Base-by-base conservation (phyloP, 2,797 vertebrate species). In the Salarias fasciatus region DNA sequence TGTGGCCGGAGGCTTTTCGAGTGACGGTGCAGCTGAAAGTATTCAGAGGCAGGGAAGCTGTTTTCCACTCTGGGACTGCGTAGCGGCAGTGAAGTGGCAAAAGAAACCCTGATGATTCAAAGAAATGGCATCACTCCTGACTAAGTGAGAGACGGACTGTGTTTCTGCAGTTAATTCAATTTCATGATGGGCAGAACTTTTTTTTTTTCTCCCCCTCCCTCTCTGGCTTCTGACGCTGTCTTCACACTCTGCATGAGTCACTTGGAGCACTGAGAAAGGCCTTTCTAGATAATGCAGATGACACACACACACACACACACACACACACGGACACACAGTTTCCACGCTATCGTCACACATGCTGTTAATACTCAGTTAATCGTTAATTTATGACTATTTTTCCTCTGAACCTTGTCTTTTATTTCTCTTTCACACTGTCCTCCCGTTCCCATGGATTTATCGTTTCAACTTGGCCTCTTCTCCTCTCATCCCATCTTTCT, bases 121-220 rank as follows among this genome's bases (percentile, higher is more conserved):
- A 77, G 52, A 69, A 72, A 81, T 41, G 41, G 59, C 71, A 67
- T 68, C 54, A 68, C 67, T 77, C 69, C 59, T 63, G 50, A 83
- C 55, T 62, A 66, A 84, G 69, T 71, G 65, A 69, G 53, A 80
- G 75, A 65, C 63, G 29, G 69, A 72, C 63, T 67, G 64, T 53
- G 62, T 67, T 84, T 83, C 66, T 79, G 50, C 71, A 60, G 76
- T 74, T 69, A 77, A 82, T 81, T 80, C 53, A 67, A 72, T 79
- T 86, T 77, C 6, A 54, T 79, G 66, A 80, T 12, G 28, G 47
- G 58, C 38, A 72, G 63, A 67, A 48, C 10, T 11, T 70, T 72
- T 67, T 44, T 18, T 41, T 13, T 3, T 3, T 61, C 58, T 61
- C 70, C 77, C 63, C 49, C 2, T 44, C 33, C 61, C 58, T 61